Evolutionary conservation across 1,140 invertebrate species (phyloP), one percentile per base, ranked within the genome.

Genomic region (Matsumurasca onukii): DNA sequence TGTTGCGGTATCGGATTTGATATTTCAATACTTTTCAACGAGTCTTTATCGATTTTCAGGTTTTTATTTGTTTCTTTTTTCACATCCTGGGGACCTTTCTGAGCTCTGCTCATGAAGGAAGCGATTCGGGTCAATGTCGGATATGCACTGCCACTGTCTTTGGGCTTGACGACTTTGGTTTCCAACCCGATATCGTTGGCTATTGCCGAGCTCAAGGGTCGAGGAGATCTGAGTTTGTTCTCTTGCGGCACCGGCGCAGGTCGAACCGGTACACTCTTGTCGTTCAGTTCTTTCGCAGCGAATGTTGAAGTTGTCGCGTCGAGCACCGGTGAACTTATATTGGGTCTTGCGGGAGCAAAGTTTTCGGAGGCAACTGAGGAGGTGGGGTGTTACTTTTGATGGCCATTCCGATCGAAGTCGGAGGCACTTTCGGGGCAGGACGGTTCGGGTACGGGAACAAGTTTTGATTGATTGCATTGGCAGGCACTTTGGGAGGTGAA

Each of bases 301-400:
- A 89, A 88, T n/a, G n/a, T n/a, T 2, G 74, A 74, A 0, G 91
- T 93, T 0, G 91, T 92, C 1, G 86, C 86, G 73, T 92, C 89
- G 20, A 94, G 77, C 27, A 91, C 89, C 0, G 91, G 92, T 69
- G 87, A 88, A 24, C 91, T 91, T 67, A 94, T 93, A 13, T 91
- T 81, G 0, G 90, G 90, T 72, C 89, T 82, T 0, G 86, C 83
- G n/a, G 83, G 81, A 30, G 84, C 82, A 0, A 80, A 79, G 74
- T 86, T 86, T 25, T 80, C 75, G 2, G 85, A 1, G 87, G 86
- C 65, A 88, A 72, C 0, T 88, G 85, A 0, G 82, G 78, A 1
- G 82, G 75, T 3, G 31, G n/a, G 3, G 1, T 48, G 1, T 55
- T 17, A 20, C 25, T 59, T 31, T 49, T 24, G 9, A 61, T 59